Conservation (phyloP, 2,113 vertebrate genomes). For the Heterotilapia buettikoferi region DNA sequence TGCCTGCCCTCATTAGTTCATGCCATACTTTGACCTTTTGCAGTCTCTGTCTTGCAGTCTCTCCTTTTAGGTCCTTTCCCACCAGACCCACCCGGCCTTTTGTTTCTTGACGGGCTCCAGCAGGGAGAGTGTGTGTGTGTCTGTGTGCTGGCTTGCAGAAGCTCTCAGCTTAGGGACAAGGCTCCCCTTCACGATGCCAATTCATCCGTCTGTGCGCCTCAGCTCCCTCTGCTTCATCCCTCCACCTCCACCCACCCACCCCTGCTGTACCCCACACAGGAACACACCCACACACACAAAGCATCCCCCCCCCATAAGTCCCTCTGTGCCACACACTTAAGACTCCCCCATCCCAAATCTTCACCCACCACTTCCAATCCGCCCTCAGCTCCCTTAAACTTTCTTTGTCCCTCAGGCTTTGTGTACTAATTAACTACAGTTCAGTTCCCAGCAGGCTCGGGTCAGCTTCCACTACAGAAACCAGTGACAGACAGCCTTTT, state of each 20-base stretch:
- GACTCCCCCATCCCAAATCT: background rate
- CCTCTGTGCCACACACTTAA: conserved; percentile 9
- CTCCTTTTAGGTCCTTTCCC: conserved; percentile 14
- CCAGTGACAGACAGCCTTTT: conserved; percentile 54
- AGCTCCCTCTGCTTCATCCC: conserved; percentile 8
- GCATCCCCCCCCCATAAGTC: background rate
- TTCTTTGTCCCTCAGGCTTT: conserved; percentile 56
- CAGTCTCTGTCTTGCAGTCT: background rate
- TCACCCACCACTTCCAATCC: conserved; percentile 4
- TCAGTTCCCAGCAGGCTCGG: conserved; percentile 69
- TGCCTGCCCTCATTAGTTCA: conserved; percentile 36
- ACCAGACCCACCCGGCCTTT: conserved; percentile 20
- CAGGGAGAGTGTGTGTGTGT: background rate
- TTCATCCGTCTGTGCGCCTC: conserved; percentile 46
- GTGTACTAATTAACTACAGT: conserved; percentile 73
- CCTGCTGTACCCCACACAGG: background rate
- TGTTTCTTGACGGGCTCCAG: conserved; percentile 28
- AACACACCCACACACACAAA: conserved; percentile 29
- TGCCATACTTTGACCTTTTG: conserved; percentile 49
- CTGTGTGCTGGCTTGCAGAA: conserved; percentile 1
- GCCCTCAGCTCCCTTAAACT: conserved; percentile 9
- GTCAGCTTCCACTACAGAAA: conserved; percentile 44
- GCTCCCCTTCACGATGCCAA: conserved; percentile 60
- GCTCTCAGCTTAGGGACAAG: conserved; percentile 51
- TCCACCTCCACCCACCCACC: background rate